Conservation (phyloP, 2,113 vertebrate genomes). For the Corythornis vintsioides region DNA sequence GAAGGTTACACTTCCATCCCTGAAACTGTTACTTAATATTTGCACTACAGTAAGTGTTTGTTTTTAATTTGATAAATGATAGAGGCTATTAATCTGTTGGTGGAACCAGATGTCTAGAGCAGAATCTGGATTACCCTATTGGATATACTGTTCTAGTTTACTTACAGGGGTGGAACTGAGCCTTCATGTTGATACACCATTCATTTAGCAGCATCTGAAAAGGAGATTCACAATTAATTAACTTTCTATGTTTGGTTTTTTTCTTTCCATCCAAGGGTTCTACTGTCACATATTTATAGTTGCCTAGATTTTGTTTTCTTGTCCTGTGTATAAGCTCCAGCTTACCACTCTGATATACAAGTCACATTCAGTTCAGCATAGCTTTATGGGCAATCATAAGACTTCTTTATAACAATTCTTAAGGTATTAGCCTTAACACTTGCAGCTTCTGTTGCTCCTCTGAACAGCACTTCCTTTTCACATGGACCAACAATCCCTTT, state of each 20-base stretch:
- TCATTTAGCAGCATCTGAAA: not conserved
- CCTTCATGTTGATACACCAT: not conserved
- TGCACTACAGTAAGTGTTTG: slow-evolving; percentile 3
- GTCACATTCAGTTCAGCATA: not conserved
- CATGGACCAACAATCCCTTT: not conserved
- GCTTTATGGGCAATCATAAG: not conserved
- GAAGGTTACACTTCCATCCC: not conserved
- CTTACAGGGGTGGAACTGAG: not conserved
- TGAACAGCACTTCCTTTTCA: not conserved
- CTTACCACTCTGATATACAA: not conserved
- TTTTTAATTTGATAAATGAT: not conserved
- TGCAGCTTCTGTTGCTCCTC: not conserved
- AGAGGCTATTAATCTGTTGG: not conserved
- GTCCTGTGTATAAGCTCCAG: not conserved
- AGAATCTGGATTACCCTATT: not conserved
- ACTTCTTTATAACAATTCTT: not conserved
- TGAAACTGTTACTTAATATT: slow-evolving; percentile 16
- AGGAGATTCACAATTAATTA: not conserved
- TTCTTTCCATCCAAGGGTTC: not conserved
- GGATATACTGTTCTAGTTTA: not conserved
- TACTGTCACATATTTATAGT: not conserved
- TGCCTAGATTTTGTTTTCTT: not conserved
- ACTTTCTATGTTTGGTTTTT: not conserved
- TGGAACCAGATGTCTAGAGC: not conserved
- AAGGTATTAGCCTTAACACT: not conserved